Evolutionary conservation across 2,888 invertebrate genomes (phyloP), one percentile per base, ranked within the genome.

Genomic region (Nomada ruficornis): DNA sequence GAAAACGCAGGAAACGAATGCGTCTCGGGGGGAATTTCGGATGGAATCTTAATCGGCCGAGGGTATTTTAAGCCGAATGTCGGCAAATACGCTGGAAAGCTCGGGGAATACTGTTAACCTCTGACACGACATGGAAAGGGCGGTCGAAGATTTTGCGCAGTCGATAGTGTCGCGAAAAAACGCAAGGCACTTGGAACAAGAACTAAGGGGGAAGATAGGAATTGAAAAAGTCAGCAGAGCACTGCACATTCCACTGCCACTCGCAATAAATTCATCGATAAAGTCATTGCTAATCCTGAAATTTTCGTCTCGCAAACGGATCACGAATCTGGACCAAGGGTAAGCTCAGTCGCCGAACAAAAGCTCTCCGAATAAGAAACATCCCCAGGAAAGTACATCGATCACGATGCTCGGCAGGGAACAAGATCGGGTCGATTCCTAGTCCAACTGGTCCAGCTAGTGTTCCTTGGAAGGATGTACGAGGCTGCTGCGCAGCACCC

Each of bases 1-100:
- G 82, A 82, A 82, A 82, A 71, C 71, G 54, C 75, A 71, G 74
- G 70, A 80, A 82, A 74, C 74, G 79, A 79, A 79, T 57, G 65
- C 64, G 60, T 60, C 70, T 69, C 65, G 18, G 50, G 60, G 59
- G 42, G 67, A 71, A 80, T 75, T 82, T 80, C 57, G 81, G 67
- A 62, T 80, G 63, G 80, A 80, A 82, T 80, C 55, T 80, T 82
- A 82, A 82, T 79, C 80, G 74, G 20, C n/a, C 23, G n/a, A 2
- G 62, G 10, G 59, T 74, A 75, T 82, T 79, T 82, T 57, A 55
- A 65, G 69, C n/a, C 55, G 69, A 15, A 59, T 50, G 20, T 9
- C 50, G 44, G 2, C 29, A 26, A 54, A 57, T n/a, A 63, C 29
- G 20, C 23, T 1, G 23, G 5, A 54, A 54, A 60, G 72, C 60